Conservation (phyloP, 2,113 vertebrate species). For the Esox niger region DNA sequence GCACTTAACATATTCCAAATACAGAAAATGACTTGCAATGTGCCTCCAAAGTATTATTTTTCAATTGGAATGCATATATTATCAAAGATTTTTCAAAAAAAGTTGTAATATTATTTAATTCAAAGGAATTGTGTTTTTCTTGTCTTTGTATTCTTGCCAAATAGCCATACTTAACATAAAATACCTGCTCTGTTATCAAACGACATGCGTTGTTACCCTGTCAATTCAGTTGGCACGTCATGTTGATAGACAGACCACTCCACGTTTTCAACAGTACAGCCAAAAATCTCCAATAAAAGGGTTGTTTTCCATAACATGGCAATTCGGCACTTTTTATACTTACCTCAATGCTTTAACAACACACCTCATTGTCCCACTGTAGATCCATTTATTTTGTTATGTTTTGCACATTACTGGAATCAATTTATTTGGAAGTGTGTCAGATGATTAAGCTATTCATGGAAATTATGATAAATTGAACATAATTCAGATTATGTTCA, state of each 20-base stretch:
- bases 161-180: constrained; percentile 23
- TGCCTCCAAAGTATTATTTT: constrained; percentile 5
- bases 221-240: neutral
- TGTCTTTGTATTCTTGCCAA: constrained; percentile 3
- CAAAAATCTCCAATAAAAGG: neutral
- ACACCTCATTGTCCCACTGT: constrained; percentile 15
- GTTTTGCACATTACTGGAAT: constrained; percentile 5
- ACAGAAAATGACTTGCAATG: neutral
- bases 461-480: neutral
- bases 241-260: neutral
- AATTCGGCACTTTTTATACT: neutral
- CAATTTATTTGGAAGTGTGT: neutral
- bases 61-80: constrained; percentile 3
- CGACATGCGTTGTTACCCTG: neutral
- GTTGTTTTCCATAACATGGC: neutral
- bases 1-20: too few relatives aligned
- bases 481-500: neutral
- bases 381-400: constrained; percentile 1
- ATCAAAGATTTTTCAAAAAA: constrained; percentile 17
- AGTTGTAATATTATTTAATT: constrained; percentile 16
- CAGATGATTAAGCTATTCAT: constrained; percentile 14
- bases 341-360: constrained; percentile 9
- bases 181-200: neutral
- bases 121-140: neutral
- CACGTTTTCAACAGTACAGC: neutral